Conservation (phyloP, 92 coral and sea anemone genomes). For the Porites lobata region DNA sequence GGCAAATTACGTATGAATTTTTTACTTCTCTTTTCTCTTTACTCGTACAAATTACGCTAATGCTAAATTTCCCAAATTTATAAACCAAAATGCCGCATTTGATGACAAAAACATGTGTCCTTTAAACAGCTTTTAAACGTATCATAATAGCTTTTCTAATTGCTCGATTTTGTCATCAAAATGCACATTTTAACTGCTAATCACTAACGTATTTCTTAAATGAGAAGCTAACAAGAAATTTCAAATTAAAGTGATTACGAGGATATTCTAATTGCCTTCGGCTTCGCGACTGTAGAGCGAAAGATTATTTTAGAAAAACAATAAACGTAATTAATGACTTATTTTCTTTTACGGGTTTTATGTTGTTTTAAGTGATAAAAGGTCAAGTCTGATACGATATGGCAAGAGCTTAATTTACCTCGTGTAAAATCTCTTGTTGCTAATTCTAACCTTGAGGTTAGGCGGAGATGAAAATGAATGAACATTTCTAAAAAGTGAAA, state of each 20-base stretch:
- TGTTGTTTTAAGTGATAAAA: constrained; percentile 25
- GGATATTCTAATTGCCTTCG: background rate
- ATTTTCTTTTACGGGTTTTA: constrained; percentile 10
- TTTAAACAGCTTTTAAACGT: too few relatives aligned
- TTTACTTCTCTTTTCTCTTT: too few relatives aligned
- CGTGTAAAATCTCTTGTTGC: too few relatives aligned
- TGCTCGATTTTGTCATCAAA: background rate
- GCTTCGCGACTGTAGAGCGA: background rate
- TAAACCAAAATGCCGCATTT: background rate
- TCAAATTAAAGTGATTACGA: background rate
- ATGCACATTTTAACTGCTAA: background rate
- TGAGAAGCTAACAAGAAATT: background rate
- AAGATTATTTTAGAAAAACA: background rate
- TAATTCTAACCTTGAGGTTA: background rate
- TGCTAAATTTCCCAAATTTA: background rate
- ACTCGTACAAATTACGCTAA: too few relatives aligned
- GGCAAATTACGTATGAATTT: background rate
- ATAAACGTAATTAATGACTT: background rate
- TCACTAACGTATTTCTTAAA: background rate
- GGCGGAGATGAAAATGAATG: background rate
- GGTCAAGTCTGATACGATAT: constrained; percentile 3
- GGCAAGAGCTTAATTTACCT: too few relatives aligned
- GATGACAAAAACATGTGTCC: background rate
- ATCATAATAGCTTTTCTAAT: background rate
- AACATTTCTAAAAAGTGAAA: background rate